Evolutionary conservation across 1,140 invertebrate genomes (phyloP).

Genomic region (Ridgeia piscesae): DNA sequence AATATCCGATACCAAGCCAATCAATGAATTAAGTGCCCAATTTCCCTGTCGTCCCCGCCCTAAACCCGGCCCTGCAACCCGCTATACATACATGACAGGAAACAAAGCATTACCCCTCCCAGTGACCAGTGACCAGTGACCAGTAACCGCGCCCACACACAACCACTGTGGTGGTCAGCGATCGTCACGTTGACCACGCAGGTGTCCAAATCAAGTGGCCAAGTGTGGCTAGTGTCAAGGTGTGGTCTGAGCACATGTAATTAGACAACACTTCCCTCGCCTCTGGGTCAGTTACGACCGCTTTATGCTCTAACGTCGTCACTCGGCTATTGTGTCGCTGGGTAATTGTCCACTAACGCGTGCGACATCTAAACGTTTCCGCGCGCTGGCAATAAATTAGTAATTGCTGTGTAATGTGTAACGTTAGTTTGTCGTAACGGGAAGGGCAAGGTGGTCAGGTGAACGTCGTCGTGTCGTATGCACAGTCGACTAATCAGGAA

Average conservation of each 20-base stretch:
- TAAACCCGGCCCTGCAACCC: no score
- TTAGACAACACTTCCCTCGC: not conserved
- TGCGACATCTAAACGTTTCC: not conserved
- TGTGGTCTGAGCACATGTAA: not conserved
- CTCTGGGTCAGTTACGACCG: not conserved
- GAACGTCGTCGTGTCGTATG: not conserved
- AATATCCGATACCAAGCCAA: no score
- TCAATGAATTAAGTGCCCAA: no score
- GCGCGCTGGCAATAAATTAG: not conserved
- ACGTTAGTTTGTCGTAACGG: not conserved
- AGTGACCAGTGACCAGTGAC: no score
- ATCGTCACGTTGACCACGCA: not conserved
- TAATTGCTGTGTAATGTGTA: not conserved
- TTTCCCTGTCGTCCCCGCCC: no score
- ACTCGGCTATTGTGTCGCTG: not conserved
- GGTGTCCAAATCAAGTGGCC: not conserved
- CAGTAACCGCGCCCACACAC: not conserved
- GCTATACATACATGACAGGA: not conserved
- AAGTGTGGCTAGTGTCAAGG: not conserved
- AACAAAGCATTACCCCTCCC: not conserved
- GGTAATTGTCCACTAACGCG: not conserved
- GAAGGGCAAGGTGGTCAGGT: not conserved
- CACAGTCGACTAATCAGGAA: no score
- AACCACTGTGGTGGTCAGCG: not conserved
- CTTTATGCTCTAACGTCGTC: not conserved